phyloP scores from a whole-genome alignment of 35 echinoderm and acorn worm genomes.

The Lytechinus pictus region DNA sequence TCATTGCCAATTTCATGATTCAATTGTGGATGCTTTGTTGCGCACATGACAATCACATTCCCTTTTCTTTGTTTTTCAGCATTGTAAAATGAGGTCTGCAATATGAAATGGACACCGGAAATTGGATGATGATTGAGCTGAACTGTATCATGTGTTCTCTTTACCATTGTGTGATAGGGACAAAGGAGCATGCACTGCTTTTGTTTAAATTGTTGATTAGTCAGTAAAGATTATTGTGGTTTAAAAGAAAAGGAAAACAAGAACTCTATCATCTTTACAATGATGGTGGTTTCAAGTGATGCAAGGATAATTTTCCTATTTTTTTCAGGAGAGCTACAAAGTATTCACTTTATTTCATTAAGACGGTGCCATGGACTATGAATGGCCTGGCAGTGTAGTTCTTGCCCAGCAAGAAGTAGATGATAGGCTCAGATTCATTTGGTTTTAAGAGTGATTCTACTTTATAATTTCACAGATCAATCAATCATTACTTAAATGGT shows the following conservation, averaged over 20 bases:
- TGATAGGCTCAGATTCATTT: too few relatives aligned
- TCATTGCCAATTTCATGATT: not conserved
- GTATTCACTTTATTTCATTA: too few relatives aligned
- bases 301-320: too few relatives aligned
- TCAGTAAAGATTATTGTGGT: not conserved
- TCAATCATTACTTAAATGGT: too few relatives aligned
- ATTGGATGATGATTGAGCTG: not conserved
- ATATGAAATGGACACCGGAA: not conserved
- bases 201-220: not conserved
- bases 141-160: not conserved
- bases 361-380: too few relatives aligned
- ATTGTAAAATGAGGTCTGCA: not conserved
- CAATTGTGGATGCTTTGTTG: conserved; percentile 1
- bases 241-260: not conserved
- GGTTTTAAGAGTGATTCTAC: too few relatives aligned
- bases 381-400: too few relatives aligned
- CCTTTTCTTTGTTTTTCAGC: not conserved
- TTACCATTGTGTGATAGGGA: not conserved
- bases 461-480: too few relatives aligned
- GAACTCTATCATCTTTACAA: not conserved
- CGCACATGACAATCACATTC: conserved; percentile 1
- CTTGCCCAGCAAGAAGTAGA: too few relatives aligned
- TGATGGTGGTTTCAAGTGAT: too few relatives aligned
- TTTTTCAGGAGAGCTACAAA: too few relatives aligned
- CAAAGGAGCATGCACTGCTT: not conserved